Base-by-base conservation (phyloP, 1,140 invertebrate genomes). In the Stenopsyche tienmushanensis region DNA sequence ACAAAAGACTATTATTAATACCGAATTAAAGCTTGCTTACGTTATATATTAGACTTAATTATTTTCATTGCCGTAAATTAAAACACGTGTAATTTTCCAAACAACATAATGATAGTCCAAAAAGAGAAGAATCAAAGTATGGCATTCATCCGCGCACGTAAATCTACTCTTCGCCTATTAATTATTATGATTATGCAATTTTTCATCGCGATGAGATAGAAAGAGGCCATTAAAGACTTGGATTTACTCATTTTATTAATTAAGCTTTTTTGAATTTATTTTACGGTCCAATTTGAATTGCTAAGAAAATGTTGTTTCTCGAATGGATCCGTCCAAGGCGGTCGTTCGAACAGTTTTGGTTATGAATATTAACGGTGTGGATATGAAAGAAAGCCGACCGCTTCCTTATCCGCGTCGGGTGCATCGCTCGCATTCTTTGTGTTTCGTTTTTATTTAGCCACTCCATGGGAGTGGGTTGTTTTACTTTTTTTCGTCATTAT, bases 371-470 rank as follows among this genome's bases (percentile, higher is more conserved):
- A 34, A 34, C 13, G 13, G 5, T 5, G 29, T 13, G 29, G 29
- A 5, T 5, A 34, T 34, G 29, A 34, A 34, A 7, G 29, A 13
- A 34, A 34, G 29, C 5, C 29, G 29, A 34, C 29, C 29, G 5
- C 29, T 34, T 7, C 29, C 29, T 7, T 34, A n/a, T n/a, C n/a
- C 47, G 8, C 44, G 17, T 17, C 44, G 44, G 44, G n/a, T 15
- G 23, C 2, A 17, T 3, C 21, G 18, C 13, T 17, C 41, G 53
- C 26, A 57, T 57, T 54, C 52, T 54, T 24, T 2, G 25, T n/a
- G 52, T 15, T 54, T 54, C 21, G 47, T 54, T 54, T 54, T 54
- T 54, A 54, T 15, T 47, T 5, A 47, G 18, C 10, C 7, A 47
- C 44, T 47, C 44, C 18, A 5, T 8, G 41, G 8, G 39, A 10